Evolutionary conservation across 2,888 invertebrate genomes (phyloP), one percentile per base, ranked within the genome.

Genomic region (Drosophila lutescens): DNA sequence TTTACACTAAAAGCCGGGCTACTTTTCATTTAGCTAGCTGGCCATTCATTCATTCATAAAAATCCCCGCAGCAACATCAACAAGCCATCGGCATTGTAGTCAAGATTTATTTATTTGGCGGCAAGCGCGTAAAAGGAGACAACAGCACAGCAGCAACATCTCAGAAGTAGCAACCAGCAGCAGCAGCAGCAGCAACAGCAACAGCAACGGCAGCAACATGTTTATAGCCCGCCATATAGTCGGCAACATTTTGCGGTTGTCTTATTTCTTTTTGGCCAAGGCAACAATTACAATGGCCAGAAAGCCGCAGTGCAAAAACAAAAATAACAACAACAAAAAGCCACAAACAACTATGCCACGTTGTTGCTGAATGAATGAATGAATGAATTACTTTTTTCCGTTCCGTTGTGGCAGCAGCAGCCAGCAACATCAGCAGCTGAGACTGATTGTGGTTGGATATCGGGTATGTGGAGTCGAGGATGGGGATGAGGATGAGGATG

Each of bases 351-450:
- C 79, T 74, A 71, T 60, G 75, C 77, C 76, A 79, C 70, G 68
- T 59, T 81, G 81, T 68, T 79, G 50, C 56, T 74, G 74, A 58
- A 69, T 69, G 69, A 74, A 75, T 79, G 84, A 80, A 84, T 86
- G 85, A 85, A 82, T 86, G 86, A 86, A 86, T 86, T 86, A 87
- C 83, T 87, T 85, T 87, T 86, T 86, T 87, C 88, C 88, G 86
- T 83, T 85, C 55, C 67, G 70, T 74, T 62, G 65, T 47, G 69
- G 71, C 72, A 78, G 66, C 67, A 59, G 58, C 69, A 56, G 38
- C 57, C 26, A 55, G 13, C 69, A 70, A 51, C 58, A 41, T 40
- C 34, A 62, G 74, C 70, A 71, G 74, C 82, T 78, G 83, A 80
- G 82, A 78, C 78, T 80, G 78, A 60, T 63, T 62, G 62, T 57